Percentiles rank a stretch among this genome's conserved stretches.
Conservation (phyloP, 2,888 invertebrate genomes). For the Antheraea yamamai region DNA sequence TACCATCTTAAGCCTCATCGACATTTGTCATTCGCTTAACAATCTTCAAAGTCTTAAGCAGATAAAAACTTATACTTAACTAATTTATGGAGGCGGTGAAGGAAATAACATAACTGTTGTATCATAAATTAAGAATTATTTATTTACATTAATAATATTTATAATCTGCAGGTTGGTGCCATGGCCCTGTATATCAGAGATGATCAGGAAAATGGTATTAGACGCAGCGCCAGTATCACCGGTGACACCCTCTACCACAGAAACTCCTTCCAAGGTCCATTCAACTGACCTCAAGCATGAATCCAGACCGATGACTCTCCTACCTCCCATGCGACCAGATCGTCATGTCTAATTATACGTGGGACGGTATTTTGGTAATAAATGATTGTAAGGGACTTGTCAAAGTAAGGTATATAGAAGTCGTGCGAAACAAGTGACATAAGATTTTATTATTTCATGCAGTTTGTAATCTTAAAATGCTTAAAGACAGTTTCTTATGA, state of each 20-base stretch:
- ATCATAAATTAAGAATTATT: background rate
- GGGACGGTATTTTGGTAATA: conserved; percentile 5
- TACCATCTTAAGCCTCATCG: too few relatives aligned
- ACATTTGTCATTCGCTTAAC: background rate
- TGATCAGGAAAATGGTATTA: conserved; percentile 85
- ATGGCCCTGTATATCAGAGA: conserved; percentile 85
- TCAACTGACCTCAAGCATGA: conserved; percentile 45
- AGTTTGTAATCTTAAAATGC: too few relatives aligned
- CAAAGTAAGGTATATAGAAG: conserved; percentile 1
- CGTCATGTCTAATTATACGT: conserved; percentile 43
- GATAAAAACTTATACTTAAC: background rate
- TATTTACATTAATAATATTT: too few relatives aligned
- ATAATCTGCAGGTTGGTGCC: conserved; percentile 87
- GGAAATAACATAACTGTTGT: background rate
- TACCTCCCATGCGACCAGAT: conserved; percentile 68
- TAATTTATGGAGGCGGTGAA: background rate
- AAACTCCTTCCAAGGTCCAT: conserved; percentile 21
- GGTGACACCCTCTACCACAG: conserved; percentile 22
- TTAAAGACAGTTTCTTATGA: too few relatives aligned
- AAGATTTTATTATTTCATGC: too few relatives aligned
- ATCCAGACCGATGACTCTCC: conserved; percentile 63
- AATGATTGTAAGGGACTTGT: conserved; percentile 4
- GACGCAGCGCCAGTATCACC: conserved; percentile 83
- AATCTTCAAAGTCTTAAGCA: background rate
- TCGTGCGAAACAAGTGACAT: background rate